Base-by-base conservation (phyloP, 2,797 vertebrate species). In the Neosilurus mollespiculum region DNA sequence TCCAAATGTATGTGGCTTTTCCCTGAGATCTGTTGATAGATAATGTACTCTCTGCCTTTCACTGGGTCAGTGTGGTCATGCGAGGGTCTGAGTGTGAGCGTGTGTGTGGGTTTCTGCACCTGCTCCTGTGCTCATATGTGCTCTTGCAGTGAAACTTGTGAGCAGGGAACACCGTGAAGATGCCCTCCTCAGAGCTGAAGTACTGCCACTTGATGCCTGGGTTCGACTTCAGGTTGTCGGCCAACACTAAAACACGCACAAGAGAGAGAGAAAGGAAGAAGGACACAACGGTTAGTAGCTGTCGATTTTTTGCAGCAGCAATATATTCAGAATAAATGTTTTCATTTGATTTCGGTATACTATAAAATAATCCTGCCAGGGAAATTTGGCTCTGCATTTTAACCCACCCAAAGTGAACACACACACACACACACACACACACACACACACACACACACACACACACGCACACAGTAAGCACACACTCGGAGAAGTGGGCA, bases 121-220 rank as follows among this genome's bases (percentile, higher is more conserved):
- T 96, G 95, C 97, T 99, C 89, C 98, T 97, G 88, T 99, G 98
- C 76, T 99, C 98, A 0, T 97, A 99, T 88, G 90, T 97, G 87
- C 96, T 95, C 86, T 99, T 99, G 92, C 98, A 99, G 49, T 96
- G 96, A 92, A 99, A 99, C 92, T 98, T 99, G 93, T 99, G 98
- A 30, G 98, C 98, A 5, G 98, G 98, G 87, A 99, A 99, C 81
- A 99, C 95, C 0, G 98, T 99, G 91, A 99, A 99, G 91, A 99
- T 98, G 54, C 98, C 98, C 93, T 99, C 98, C 93, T 99, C 98
- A 0, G 98, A 99, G 93, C 98, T 99, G 94, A 99, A 99, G 92
- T 99, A 99, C 84, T 99, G 98, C 98, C 98, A 99, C 87, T 99
- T 99, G 87, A 99, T 99, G 7, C 98, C 98, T 0, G 97, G 97